phyloP scores from a whole-genome alignment of 2,113 vertebrate genomes.

The Nibea albiflora region DNA sequence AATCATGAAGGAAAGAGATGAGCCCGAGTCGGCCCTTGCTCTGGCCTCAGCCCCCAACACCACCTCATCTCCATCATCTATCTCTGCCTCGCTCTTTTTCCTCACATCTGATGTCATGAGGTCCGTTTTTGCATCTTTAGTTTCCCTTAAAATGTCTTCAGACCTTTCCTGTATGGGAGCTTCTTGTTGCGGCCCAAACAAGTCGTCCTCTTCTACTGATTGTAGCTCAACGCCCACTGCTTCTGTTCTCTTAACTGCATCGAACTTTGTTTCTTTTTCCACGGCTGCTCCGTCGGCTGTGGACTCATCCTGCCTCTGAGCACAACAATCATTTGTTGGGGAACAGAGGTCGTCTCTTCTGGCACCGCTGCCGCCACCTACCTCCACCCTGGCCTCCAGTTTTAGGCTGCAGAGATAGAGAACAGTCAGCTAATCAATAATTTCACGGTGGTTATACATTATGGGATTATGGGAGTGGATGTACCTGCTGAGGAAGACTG shows the following conservation, averaged over 20 bases:
- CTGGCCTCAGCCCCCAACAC: slow-evolving; percentile 67
- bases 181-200: slow-evolving; percentile 54
- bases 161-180: slow-evolving; percentile 21
- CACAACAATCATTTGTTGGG: not conserved
- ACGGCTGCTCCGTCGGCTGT: slow-evolving; percentile 31
- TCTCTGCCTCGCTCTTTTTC: slow-evolving; percentile 51
- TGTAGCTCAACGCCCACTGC: not conserved
- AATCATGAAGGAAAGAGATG: slow-evolving; percentile 53
- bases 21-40: slow-evolving; percentile 50
- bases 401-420: slow-evolving; percentile 85
- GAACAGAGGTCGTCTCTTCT: slow-evolving; percentile 33
- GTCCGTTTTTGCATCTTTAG: slow-evolving; percentile 15
- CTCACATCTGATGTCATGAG: slow-evolving; percentile 8
- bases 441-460: not conserved
- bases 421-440: not conserved
- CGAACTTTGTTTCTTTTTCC: slow-evolving; percentile 28
- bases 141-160: slow-evolving; percentile 42
- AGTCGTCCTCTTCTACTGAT: slow-evolving; percentile 53
- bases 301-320: slow-evolving; percentile 29
- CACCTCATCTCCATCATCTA: slow-evolving; percentile 65
- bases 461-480: not conserved
- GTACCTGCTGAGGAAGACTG: slow-evolving; percentile 92
- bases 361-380: slow-evolving; percentile 32
- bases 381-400: slow-evolving; percentile 81
- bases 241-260: slow-evolving; percentile 4